Evolutionary conservation across 1,140 invertebrate species (phyloP).

Genomic region (Druon quercuslanigerum): DNA sequence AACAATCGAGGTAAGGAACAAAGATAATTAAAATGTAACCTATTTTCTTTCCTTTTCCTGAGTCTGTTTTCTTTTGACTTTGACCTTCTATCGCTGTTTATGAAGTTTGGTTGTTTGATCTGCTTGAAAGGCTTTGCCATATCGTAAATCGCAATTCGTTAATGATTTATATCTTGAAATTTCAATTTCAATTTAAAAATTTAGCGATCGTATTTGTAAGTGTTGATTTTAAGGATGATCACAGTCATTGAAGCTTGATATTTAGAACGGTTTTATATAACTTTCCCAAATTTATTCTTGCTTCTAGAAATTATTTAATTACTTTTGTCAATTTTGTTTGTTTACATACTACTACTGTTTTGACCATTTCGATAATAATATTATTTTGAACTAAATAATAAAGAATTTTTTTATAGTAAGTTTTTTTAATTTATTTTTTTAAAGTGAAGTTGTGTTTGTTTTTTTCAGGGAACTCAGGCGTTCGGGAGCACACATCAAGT

Average conservation of each 20-base stretch:
- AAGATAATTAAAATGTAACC: slow-evolving; percentile 17
- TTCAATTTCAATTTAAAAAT: background rate
- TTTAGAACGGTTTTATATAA: no score
- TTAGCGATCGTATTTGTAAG: slow-evolving; percentile 1
- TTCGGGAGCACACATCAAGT: slow-evolving; percentile 62
- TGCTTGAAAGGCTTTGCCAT: background rate
- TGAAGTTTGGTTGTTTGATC: background rate
- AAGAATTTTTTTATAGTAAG: no score
- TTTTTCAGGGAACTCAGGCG: slow-evolving; percentile 54
- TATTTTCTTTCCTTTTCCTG: slow-evolving; percentile 14
- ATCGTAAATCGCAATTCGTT: no score
- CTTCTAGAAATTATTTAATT: no score
- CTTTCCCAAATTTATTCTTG: no score
- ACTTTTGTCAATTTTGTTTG: no score
- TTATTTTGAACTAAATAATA: no score
- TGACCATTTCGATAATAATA: no score
- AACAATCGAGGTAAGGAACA: slow-evolving; percentile 64
- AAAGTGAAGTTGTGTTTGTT: slow-evolving; percentile 27
- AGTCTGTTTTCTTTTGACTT: slow-evolving; percentile 13
- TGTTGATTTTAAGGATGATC: slow-evolving; percentile 16
- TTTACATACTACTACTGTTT: no score
- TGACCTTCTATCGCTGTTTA: slow-evolving; percentile 8
- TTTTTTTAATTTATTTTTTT: slow-evolving; percentile 34
- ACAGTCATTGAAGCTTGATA: no score
- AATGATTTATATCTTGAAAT: no score